Conservation (phyloP, 2,113 vertebrate species). For the Antennarius striatus region DNA sequence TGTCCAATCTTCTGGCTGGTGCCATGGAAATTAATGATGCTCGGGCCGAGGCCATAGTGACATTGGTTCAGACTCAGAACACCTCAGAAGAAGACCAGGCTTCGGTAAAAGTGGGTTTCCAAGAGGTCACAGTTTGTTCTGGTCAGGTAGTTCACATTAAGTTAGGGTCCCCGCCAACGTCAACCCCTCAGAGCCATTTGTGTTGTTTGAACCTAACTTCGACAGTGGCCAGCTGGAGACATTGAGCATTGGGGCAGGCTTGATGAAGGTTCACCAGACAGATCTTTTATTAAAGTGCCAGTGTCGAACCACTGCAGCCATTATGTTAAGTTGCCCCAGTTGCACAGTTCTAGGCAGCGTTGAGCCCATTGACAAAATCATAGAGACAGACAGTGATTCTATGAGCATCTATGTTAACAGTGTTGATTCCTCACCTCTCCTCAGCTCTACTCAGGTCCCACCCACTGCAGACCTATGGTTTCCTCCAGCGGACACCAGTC, state of each 20-base stretch:
- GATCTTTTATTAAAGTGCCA: background rate
- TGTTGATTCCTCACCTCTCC: no score
- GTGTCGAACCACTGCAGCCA: background rate
- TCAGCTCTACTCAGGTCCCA: no score
- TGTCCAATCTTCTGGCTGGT: background rate
- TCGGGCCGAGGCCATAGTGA: constrained; percentile 3
- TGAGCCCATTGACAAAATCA: background rate
- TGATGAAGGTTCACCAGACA: background rate
- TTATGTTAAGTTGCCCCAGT: background rate
- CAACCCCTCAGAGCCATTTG: background rate
- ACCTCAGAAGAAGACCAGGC: background rate
- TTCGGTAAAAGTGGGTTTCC: background rate
- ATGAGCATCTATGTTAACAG: background rate
- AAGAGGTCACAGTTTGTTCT: background rate
- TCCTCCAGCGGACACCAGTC: background rate
- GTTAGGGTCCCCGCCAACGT: background rate
- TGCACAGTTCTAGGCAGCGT: background rate
- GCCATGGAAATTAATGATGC: constrained; percentile 1
- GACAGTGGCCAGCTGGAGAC: no score
- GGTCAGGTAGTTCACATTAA: background rate
- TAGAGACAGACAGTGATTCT: background rate
- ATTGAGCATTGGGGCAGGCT: background rate
- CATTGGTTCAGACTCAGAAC: background rate
- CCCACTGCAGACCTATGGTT: background rate
- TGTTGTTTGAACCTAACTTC: background rate